Evolutionary conservation across 2,113 vertebrate species (phyloP).

Genomic region (Petrocephalus zakoni): DNA sequence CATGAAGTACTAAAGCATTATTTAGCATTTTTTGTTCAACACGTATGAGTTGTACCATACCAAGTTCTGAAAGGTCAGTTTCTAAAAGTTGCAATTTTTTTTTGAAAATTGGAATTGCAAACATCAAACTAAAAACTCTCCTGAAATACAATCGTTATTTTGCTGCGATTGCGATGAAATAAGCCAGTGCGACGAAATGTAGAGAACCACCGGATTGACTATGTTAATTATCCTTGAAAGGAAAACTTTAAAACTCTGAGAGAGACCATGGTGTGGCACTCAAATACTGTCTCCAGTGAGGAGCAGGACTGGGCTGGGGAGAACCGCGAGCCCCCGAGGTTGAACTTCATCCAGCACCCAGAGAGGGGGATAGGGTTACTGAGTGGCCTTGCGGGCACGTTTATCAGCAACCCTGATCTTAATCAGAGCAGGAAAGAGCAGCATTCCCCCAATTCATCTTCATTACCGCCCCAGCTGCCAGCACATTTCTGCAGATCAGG

Average conservation of each 20-base stretch:
- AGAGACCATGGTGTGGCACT: background rate
- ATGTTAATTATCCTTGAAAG: background rate
- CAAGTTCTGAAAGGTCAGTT: background rate
- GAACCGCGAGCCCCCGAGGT: background rate
- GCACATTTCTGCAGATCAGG: conserved; percentile 20
- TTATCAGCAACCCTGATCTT: conserved; percentile 60
- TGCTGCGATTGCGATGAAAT: background rate
- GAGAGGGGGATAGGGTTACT: conserved; percentile 52
- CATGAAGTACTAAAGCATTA: background rate
- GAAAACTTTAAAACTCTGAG: too few relatives aligned
- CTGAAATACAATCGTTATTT: background rate
- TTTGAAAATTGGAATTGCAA: background rate
- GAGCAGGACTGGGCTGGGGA: background rate
- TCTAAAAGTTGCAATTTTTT: background rate
- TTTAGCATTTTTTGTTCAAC: background rate
- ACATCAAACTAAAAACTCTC: background rate
- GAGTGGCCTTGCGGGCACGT: conserved; percentile 48
- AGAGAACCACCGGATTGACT: background rate
- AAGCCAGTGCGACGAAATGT: background rate
- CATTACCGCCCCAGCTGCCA: conserved; percentile 44
- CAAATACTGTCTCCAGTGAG: background rate
- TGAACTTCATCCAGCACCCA: conserved; percentile 15
- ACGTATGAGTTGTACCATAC: background rate
- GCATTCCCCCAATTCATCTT: conserved; percentile 50
- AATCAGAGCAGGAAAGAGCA: conserved; percentile 57